Conservation (phyloP, 2,888 invertebrate genomes). For the Thymelicus sylvestris region DNA sequence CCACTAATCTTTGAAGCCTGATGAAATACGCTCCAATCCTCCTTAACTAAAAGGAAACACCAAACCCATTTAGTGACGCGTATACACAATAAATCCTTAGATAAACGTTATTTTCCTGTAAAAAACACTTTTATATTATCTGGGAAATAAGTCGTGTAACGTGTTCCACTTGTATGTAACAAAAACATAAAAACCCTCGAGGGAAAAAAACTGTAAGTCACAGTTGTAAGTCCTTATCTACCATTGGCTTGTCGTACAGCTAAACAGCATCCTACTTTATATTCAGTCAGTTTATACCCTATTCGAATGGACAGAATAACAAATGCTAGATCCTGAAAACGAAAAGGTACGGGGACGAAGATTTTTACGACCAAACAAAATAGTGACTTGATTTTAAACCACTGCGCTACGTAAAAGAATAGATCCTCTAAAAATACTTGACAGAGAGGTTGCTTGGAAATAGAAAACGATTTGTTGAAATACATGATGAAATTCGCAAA, state of each 20-base stretch:
- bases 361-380: slow-evolving; percentile 2
- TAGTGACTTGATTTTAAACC: not conserved
- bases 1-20: too few relatives aligned
- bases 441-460: too few relatives aligned
- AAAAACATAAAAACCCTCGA: not conserved
- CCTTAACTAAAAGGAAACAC: too few relatives aligned
- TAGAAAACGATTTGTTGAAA: too few relatives aligned
- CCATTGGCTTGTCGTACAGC: not conserved
- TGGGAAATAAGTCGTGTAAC: not conserved
- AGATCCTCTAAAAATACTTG: too few relatives aligned
- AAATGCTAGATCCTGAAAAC: not conserved
- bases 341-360: not conserved
- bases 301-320: slow-evolving; percentile 8
- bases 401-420: too few relatives aligned
- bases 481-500: too few relatives aligned
- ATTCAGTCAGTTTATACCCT: slow-evolving; percentile 1
- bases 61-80: too few relatives aligned
- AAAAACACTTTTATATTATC: not conserved
- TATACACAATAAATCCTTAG: too few relatives aligned
- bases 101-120: too few relatives aligned
- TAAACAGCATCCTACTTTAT: slow-evolving; percentile 2
- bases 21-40: too few relatives aligned
- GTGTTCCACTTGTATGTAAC: not conserved
- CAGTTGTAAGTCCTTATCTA: not conserved
- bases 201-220: not conserved